Evolutionary conservation across 2,797 vertebrate species (phyloP).

Genomic region (Pseudomugil tenellus): DNA sequence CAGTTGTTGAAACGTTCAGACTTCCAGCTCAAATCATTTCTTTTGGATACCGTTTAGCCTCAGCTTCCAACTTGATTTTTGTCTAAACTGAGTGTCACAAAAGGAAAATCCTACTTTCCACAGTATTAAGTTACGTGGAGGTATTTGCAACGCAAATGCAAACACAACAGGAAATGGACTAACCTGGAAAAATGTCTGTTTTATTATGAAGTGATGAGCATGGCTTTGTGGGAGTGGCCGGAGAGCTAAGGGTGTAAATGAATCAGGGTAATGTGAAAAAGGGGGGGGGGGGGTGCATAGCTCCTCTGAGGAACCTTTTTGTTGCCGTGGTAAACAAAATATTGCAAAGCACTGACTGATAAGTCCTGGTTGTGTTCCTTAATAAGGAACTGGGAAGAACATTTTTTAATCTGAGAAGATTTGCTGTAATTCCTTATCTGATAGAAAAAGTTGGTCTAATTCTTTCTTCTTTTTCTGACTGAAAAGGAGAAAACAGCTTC

Average conservation of each 20-base stretch:
- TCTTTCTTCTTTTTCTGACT: conserved; percentile 13
- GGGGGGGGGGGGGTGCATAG: too few species aligned
- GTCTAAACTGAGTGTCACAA: not conserved
- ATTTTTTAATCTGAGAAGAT: conserved; percentile 19
- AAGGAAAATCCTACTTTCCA: not conserved
- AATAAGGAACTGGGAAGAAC: conserved; percentile 20
- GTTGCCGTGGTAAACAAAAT: conserved; percentile 5
- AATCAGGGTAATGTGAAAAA: not conserved
- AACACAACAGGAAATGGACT: conserved; percentile 9
- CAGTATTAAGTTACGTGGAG: not conserved
- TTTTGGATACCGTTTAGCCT: conserved; percentile 1
- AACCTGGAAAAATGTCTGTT: conserved; percentile 6
- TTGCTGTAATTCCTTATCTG: conserved; percentile 14
- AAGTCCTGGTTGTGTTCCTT: conserved; percentile 4
- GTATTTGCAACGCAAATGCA: conserved; percentile 10
- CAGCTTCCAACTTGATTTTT: not conserved
- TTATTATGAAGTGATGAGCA: conserved; percentile 13
- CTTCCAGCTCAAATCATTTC: not conserved
- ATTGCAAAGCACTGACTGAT: not conserved
- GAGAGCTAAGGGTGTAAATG: not conserved
- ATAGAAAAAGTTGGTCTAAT: conserved; percentile 18
- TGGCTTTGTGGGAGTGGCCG: not conserved
- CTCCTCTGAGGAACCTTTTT: not conserved
- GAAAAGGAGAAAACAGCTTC: not conserved
- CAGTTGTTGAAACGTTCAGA: not conserved